Evolutionary conservation across 2,888 invertebrate species (phyloP).

Genomic region (Creontiades dilutus): DNA sequence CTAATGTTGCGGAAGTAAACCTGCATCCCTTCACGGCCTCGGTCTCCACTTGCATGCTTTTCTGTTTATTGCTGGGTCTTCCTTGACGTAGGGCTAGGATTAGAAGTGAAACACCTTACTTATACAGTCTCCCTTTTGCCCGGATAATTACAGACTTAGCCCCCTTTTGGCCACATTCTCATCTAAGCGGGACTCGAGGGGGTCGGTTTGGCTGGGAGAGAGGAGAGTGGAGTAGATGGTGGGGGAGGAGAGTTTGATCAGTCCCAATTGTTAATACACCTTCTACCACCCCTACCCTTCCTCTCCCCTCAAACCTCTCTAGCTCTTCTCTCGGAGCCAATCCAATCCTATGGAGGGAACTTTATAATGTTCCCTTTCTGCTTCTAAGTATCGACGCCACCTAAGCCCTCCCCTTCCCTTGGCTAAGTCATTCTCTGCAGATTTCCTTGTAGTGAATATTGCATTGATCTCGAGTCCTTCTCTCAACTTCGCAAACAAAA

Average conservation of each 20-base stretch:
- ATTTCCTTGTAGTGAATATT: conserved; percentile 60
- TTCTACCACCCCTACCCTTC: conserved; percentile 44
- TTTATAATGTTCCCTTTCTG: conserved; percentile 67
- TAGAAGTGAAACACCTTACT: conserved; percentile 71
- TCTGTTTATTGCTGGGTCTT: conserved; percentile 70
- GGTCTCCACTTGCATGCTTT: conserved; percentile 22
- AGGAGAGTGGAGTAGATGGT: not conserved
- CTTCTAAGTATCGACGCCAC: conserved; percentile 59
- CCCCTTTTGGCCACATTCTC: conserved; percentile 71
- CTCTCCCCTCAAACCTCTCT: not conserved
- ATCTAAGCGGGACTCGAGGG: conserved; percentile 58
- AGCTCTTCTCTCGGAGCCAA: conserved; percentile 36
- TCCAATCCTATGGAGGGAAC: conserved; percentile 63
- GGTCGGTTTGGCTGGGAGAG: not conserved
- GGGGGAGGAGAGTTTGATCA: conserved; percentile 63
- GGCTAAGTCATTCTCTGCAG: conserved; percentile 58
- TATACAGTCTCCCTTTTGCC: conserved; percentile 67
- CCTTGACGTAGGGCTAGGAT: conserved; percentile 70
- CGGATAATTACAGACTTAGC: conserved; percentile 68
- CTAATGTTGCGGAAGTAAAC: conserved; percentile 72
- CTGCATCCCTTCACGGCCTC: conserved; percentile 65
- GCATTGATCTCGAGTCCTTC: conserved; percentile 53
- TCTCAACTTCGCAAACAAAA: not conserved
- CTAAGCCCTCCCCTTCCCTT: conserved; percentile 34
- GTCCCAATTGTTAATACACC: conserved; percentile 71